These are phyloP conservation scores for Enteromius viviparus DNA, from an alignment of 2,797 vertebrate genomes.

Conservation along the genomic window DNA sequence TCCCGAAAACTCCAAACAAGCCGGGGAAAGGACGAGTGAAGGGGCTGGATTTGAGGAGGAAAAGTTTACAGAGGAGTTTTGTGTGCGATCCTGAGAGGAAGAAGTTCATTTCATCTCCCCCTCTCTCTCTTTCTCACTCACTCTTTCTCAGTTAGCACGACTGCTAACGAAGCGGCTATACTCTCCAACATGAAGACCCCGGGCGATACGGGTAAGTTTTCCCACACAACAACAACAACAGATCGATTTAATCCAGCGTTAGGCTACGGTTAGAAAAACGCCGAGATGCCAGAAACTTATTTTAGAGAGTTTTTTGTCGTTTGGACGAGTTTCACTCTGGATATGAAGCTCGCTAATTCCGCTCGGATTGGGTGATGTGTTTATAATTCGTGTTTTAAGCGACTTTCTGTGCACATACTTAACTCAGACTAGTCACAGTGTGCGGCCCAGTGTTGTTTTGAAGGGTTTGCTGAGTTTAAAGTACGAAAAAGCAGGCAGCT, in stretches of 20 bases:
- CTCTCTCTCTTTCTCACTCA: conserved; percentile 27
- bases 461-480: neutral
- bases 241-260: neutral
- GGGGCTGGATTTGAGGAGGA: conserved; percentile 35
- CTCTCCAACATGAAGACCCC: conserved; percentile 77
- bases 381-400: neutral
- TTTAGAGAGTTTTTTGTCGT: neutral
- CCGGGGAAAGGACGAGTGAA: conserved; percentile 30
- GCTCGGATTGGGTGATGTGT: neutral
- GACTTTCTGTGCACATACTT: neutral
- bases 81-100: conserved; percentile 48
- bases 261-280: too few relatives aligned
- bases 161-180: conserved; percentile 63
- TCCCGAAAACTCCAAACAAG: conserved; percentile 27
- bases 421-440: neutral
- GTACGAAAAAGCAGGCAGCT: neutral
- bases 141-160: conserved; percentile 62
- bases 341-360: conserved; percentile 12
- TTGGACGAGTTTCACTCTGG: neutral
- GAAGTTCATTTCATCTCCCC: conserved; percentile 47
- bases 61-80: conserved; percentile 60
- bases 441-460: neutral
- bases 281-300: neutral
- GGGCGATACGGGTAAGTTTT: conserved; percentile 75
- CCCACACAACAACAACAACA: conserved; percentile 13